Percentiles rank a stretch among this genome's conserved stretches.
Conservation (phyloP, 1,140 invertebrate genomes). For the Caenorhabditis inopinata region DNA sequence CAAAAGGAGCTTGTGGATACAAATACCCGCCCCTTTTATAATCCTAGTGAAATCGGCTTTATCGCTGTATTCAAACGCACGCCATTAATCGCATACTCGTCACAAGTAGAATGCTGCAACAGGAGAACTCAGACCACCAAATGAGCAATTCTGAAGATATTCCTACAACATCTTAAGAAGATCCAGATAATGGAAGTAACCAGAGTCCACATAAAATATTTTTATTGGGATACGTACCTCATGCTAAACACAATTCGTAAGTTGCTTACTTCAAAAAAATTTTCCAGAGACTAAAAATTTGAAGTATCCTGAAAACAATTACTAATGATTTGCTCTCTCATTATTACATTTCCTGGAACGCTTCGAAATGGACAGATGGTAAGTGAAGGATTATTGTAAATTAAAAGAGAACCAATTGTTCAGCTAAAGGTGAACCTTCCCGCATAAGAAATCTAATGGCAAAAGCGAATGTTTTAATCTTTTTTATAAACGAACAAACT, state of each 20-base stretch:
- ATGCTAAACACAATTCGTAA: slow-evolving; percentile 18
- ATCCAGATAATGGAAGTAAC: neutral
- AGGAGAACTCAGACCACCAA: neutral
- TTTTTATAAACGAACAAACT: slow-evolving; percentile 52
- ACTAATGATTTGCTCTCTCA: slow-evolving; percentile 44
- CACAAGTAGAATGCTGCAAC: too few relatives aligned
- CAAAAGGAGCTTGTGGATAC: too few relatives aligned
- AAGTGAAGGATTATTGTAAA: neutral
- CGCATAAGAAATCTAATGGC: slow-evolving; percentile 34
- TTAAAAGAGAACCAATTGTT: neutral
- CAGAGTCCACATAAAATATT: neutral
- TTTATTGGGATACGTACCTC: neutral
- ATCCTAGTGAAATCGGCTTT: neutral
- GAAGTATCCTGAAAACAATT: slow-evolving; percentile 44
- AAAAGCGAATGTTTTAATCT: slow-evolving; percentile 42
- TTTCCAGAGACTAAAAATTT: neutral
- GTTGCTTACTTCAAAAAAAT: neutral
- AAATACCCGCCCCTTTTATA: neutral
- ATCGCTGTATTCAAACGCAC: neutral
- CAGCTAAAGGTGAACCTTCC: neutral
- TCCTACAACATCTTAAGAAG: neutral
- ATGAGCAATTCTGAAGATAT: slow-evolving; percentile 9
- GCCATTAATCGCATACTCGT: too few relatives aligned
- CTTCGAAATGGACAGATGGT: slow-evolving; percentile 4
- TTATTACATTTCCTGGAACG: slow-evolving; percentile 46